Base-by-base conservation (phyloP, 2,113 vertebrate genomes). In the Cichladusa arquata region DNA sequence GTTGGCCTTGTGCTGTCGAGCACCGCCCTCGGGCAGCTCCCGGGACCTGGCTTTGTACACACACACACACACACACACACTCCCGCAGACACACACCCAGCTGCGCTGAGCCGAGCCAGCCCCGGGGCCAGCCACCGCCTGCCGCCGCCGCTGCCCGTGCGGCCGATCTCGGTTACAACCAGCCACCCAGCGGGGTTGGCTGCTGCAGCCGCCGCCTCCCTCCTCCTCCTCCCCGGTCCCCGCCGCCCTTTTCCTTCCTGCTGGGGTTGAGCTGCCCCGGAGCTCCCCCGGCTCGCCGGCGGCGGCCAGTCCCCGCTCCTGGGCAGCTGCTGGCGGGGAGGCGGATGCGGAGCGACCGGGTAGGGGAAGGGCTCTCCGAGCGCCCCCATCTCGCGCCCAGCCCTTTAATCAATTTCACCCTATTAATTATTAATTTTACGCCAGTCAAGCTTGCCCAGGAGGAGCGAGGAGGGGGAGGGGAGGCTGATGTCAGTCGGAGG, bases 391-490 rank as follows among this genome's bases (percentile, higher is more conserved):
- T 79, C 36, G 66, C 88, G 53, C 92, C 83, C 86, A 97, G 93
- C 97, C 97, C 97, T 98, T 98, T 98, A 98, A 98, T 98, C 97
- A 98, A 98, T 98, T 98, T 98, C 97, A 96, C 89, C 91, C 97
- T 97, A 98, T 98, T 98, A 98, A 98, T 98, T 98, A 98, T 98
- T 98, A 98, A 98, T 98, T 98, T 98, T 97, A 96, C 97, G 97
- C 97, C 97, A 98, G 97, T 96, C 91, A 97, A 94, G 94, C 97
- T 96, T 93, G 97, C 97, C 97, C 92, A 51, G 90, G 97, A 96
- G 93, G 95, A 95, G 97, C 95, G 92, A 51, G 53, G 70, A 85
- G 93, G 96, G 95, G 95, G 96, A 88, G 93, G 86, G 95, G 89
- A 92, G 90, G 85, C 70, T 90, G 94, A 93, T 88, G 96, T 89